Evolutionary conservation across 2,888 invertebrate species (phyloP), one percentile per base, ranked within the genome.

Genomic region (Cheilosia vulpina): DNA sequence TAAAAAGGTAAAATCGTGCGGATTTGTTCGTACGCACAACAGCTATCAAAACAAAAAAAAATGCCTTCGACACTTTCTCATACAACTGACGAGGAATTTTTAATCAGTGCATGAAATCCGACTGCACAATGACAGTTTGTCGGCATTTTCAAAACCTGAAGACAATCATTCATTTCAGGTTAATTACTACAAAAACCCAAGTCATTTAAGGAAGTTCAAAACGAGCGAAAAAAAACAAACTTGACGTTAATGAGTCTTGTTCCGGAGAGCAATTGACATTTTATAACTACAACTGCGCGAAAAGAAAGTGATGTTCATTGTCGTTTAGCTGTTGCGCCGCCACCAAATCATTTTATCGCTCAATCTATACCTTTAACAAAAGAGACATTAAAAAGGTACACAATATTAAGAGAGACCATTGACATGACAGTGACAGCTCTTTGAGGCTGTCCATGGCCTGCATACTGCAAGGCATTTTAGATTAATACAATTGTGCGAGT

Each of bases 61-160:
- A 19, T 47, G 62, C 45, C 21, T 21, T 65, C 57, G 41, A 65
- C 75, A 75, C 75, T 75, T 75, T 75, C 75, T 75, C 65, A 50
- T 65, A 57, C 65, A 75, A 65, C 55, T 65, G 50, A n/a, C 31
- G 19, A 50, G 50, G 53, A 62, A 57, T 66, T 41, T 65, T 58
- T 47, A 75, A 75, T 75, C 58, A 66, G 75, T 75, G 75, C 75
- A 75, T 75, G 75, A 75, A 65, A 50, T 65, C 60, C 71, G 17
- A 41, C n/a, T 73, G 73, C 63, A 38, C 63, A 58, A 43, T 60
- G 38, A 47, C 24, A 57, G 15, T 34, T 38, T 58, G 50, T 57
- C 55, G 38, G 63, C 45, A 27, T 47, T 17, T 45, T 45, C 17
- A 63, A 63, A 27, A 11, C 55, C 21, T 21, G 15, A 17, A 43